Base-by-base conservation (phyloP, 2,888 invertebrate genomes). In the Chaitophorus viminalis region DNA sequence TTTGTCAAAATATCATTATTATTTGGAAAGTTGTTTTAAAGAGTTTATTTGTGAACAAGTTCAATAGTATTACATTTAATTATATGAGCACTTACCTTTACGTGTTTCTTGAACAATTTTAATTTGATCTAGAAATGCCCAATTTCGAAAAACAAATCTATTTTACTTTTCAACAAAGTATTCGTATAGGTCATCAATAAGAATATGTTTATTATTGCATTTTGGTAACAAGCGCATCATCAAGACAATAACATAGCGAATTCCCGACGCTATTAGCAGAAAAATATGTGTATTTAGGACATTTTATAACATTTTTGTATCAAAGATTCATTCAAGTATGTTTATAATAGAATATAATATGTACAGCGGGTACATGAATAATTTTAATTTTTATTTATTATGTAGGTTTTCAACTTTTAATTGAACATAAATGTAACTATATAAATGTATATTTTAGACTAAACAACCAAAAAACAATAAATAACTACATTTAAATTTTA, bases 201-300 rank as follows among this genome's bases (percentile, higher is more conserved):
- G 29, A 29, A 68, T 68, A 68, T n/a, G 65, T 81, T n/a, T 68
- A n/a, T 39, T 39, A 68, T 81, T 81, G 25, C 36, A 65, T 81
- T 79, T 81, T 29, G 29, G 68, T 11, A 39, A 39, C 81, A 68
- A 21, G 60, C n/a, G 39, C 39, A n/a, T 46, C 39, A 18, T 2
- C 68, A 39, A 81, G 68, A 74, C 72, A 82, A 74, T n/a, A 46
- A 14, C 1, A 54, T n/a, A n/a, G 39, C 39, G 68, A 68, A 81
- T 46, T 81, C 81, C 54, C 72, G 29, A 2, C n/a, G 18, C 36
- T 9, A n/a, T 25, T 21, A 17, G 72, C 39, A 72, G 33, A 72
- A 25, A 72, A 52, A 74, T 33, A 33, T 82, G 82, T 82, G 74
- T 82, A 36, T 74, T 82, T 74, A 82, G 82, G 82, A 82, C 11